Conservation (phyloP, 1,140 invertebrate species). For the Drosophila nigrodunni region DNA sequence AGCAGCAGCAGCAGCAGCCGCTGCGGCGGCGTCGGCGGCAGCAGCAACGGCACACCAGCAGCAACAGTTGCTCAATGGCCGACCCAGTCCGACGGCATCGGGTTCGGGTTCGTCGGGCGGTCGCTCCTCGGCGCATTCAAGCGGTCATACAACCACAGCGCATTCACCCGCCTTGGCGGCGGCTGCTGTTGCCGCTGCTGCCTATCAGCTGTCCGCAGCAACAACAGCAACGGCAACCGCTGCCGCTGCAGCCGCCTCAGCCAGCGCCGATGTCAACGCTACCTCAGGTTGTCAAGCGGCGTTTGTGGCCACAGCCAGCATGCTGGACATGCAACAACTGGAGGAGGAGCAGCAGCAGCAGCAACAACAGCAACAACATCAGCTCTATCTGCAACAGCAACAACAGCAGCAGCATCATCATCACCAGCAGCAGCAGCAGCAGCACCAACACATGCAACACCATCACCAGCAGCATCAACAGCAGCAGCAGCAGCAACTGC, state of each 20-base stretch:
- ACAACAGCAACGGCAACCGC: conserved; percentile 8
- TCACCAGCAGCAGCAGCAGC: conserved; percentile 61
- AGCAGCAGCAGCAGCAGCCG: conserved; percentile 39
- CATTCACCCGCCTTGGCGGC: conserved; percentile 81
- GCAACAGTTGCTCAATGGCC: conserved; percentile 62
- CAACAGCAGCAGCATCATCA: conserved; percentile 54
- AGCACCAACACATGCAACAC: conserved; percentile 38
- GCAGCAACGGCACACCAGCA: conserved; percentile 56
- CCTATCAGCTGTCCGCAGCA: conserved; percentile 59
- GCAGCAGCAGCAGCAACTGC: conserved; percentile 38
- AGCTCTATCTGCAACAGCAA: conserved; percentile 46
- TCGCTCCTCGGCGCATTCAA: conserved; percentile 81
- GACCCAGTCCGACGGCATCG: conserved; percentile 79
- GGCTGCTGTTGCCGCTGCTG: conserved; percentile 54
- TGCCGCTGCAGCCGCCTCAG: conserved; percentile 36
- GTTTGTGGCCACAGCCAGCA: conserved; percentile 67
- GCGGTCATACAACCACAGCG: conserved; percentile 65
- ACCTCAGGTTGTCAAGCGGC: conserved; percentile 50
- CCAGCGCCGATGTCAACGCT: conserved; percentile 47
- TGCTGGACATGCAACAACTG: conserved; percentile 75
- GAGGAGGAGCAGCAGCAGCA: conserved; percentile 59
- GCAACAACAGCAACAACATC: conserved; percentile 60
- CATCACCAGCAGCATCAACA: conserved; percentile 48
- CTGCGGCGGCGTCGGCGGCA: conserved; percentile 37
- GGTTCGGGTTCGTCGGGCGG: conserved; percentile 73